Evolutionary conservation across 92 coral and sea anemone species (phyloP).

Genomic region (Epizoanthus illoricatus): DNA sequence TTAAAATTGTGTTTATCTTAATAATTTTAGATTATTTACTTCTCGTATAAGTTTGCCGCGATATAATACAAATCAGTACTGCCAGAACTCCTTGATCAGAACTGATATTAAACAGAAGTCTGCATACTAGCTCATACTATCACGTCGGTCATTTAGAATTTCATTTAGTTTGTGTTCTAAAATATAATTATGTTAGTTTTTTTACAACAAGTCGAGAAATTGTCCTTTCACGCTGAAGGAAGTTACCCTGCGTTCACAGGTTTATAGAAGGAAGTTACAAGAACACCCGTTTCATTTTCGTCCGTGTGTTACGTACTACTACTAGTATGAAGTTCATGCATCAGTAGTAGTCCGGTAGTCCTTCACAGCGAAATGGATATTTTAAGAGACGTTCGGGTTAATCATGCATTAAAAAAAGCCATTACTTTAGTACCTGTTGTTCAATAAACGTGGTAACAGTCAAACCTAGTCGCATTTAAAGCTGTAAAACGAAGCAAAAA

Average conservation of each 20-base stretch:
- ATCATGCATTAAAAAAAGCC: neutral
- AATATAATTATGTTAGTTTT: neutral
- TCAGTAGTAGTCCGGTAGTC: neutral
- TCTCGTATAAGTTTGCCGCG: too few species aligned
- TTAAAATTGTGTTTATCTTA: too few species aligned
- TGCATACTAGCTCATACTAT: neutral
- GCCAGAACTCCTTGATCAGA: neutral
- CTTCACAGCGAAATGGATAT: neutral
- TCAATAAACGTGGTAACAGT: neutral
- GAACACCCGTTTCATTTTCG: neutral
- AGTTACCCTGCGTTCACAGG: too few species aligned
- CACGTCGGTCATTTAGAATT: neutral
- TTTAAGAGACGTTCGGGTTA: neutral
- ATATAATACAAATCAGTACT: too few species aligned
- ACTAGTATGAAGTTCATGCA: neutral
- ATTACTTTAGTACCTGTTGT: neutral
- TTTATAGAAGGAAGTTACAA: neutral
- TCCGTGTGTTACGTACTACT: neutral
- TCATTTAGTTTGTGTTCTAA: neutral
- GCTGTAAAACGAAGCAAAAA: constrained; percentile 22
- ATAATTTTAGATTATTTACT: too few species aligned
- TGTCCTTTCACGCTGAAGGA: neutral
- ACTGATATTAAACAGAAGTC: neutral
- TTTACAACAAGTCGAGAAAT: neutral
- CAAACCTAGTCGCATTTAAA: constrained; percentile 15